Conservation (phyloP, 2,113 vertebrate species). For the Pseudopodoces humilis region DNA sequence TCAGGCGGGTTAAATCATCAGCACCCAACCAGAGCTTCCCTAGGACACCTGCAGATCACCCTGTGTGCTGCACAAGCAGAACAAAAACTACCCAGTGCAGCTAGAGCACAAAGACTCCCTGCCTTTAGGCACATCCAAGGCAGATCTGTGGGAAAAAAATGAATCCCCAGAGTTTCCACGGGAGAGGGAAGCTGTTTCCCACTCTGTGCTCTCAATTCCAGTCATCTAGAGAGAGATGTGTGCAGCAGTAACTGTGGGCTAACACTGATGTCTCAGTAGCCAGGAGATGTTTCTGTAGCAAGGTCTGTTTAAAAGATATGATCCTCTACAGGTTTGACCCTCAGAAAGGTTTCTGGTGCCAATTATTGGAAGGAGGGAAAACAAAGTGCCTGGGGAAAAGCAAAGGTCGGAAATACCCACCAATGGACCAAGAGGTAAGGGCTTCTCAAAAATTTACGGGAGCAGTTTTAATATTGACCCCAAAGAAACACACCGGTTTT, state of each 20-base stretch:
- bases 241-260: background rate
- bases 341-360: conserved; percentile 99
- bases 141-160: background rate
- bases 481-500: background rate
- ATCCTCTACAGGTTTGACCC: conserved; percentile 86
- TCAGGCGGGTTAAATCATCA: background rate
- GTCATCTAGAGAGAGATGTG: background rate
- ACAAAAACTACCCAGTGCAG: background rate
- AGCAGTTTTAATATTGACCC: background rate
- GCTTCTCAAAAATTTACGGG: background rate
- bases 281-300: background rate
- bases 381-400: conserved; percentile 97
- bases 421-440: conserved; percentile 93
- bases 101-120: background rate
- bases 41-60: background rate
- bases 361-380: conserved; percentile 91
- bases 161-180: background rate
- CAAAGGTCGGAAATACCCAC: conserved; percentile 92
- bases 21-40: background rate
- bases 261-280: background rate
- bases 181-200: background rate
- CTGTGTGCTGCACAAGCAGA: background rate
- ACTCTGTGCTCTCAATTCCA: background rate
- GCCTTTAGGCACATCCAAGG: background rate
- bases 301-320: background rate